Conservation (phyloP, 2,113 vertebrate species). For the Elgaria multicarinata region DNA sequence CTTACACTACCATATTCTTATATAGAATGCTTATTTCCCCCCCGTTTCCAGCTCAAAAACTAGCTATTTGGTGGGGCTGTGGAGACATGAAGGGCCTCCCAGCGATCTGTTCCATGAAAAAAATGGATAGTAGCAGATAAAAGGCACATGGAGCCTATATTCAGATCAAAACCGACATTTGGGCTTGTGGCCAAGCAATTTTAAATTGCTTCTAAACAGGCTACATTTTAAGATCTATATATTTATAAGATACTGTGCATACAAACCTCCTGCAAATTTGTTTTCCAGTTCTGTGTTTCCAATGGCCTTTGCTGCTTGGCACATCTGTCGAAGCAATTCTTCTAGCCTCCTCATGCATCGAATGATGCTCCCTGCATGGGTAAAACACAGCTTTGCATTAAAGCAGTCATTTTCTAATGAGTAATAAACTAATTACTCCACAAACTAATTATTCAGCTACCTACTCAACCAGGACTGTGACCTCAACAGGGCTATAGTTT, state of each 20-base stretch:
- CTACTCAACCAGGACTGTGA: not conserved
- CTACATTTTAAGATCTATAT: not conserved
- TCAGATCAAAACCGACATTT: not conserved
- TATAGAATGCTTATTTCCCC: not conserved
- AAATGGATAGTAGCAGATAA: not conserved
- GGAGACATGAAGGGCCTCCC: not conserved
- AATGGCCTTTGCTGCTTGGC: slow-evolving; percentile 97
- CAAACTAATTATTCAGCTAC: not conserved
- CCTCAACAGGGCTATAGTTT: not conserved
- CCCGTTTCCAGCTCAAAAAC: not conserved
- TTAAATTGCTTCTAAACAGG: slow-evolving; percentile 8
- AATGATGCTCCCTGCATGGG: slow-evolving; percentile 90
- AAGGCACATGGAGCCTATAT: not conserved
- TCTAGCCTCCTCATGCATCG: slow-evolving; percentile 96
- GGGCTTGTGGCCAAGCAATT: not conserved
- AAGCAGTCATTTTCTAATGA: not conserved
- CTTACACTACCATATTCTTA: too few relatives aligned
- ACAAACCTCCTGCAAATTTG: slow-evolving; percentile 94
- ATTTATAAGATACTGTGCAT: slow-evolving; percentile 21
- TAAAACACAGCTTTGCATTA: not conserved
- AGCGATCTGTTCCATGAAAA: not conserved
- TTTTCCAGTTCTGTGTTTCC: slow-evolving; percentile 98
- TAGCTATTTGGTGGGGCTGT: not conserved
- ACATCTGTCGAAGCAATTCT: slow-evolving; percentile 96
- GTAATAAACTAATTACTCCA: not conserved